Evolutionary conservation across 2,797 vertebrate species (phyloP).

Genomic region (Vultur gryphus): DNA sequence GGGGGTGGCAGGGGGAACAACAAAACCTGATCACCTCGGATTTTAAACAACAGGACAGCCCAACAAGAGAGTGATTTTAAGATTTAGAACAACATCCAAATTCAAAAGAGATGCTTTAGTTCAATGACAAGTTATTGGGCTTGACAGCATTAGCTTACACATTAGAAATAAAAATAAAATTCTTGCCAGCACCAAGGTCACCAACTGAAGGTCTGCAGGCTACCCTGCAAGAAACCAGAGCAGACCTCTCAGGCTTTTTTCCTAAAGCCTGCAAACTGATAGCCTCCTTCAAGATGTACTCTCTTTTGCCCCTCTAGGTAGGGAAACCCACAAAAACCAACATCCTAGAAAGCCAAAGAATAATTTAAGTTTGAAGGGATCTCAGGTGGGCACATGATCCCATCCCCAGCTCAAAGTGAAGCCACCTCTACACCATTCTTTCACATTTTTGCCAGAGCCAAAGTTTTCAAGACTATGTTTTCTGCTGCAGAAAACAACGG

Average conservation of each 20-base stretch:
- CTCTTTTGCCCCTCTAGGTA: not conserved
- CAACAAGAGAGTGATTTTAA: not conserved
- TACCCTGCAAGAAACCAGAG: not conserved
- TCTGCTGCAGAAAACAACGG: not conserved
- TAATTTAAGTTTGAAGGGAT: not conserved
- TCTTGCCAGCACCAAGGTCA: not conserved
- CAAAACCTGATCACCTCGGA: not conserved
- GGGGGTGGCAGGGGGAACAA: accelerated
- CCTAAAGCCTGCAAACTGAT: not conserved
- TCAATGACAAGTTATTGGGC: not conserved
- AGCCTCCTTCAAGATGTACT: not conserved
- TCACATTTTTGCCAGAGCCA: not conserved
- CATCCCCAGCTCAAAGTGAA: not conserved
- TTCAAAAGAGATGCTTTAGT: not conserved
- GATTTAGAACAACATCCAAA: not conserved
- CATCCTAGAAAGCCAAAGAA: not conserved
- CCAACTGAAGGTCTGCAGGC: not conserved
- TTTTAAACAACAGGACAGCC: not conserved
- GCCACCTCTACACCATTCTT: not conserved
- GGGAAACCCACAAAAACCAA: not conserved
- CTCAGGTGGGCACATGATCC: not conserved
- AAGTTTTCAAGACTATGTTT: not conserved
- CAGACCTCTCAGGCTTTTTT: not conserved
- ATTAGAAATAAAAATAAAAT: conserved; percentile 4
- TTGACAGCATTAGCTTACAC: not conserved